A percentile compares a stretch with the other conserved stretches of the same genome.
phyloP scores from a whole-genome alignment of 2,797 vertebrate genomes.

The Pantherophis alleghaniensis region DNA sequence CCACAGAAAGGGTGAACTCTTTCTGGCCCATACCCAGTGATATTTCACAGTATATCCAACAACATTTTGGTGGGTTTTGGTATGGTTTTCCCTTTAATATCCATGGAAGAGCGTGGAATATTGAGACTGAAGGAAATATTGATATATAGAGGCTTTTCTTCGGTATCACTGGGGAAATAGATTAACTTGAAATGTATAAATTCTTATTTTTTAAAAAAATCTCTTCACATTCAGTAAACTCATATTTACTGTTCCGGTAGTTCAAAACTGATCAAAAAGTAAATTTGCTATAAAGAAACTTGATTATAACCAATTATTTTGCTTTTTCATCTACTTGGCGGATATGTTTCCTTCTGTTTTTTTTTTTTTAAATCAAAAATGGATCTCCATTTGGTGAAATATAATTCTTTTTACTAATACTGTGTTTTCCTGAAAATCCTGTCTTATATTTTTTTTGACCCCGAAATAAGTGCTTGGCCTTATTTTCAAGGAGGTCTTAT shows the following conservation, averaged over 20 bases:
- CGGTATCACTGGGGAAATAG: no score
- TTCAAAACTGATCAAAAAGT: neutral
- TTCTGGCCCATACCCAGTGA: neutral
- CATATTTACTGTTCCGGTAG: neutral
- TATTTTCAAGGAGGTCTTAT: no score
- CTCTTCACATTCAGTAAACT: neutral
- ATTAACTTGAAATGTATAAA: neutral
- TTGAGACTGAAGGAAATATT: neutral
- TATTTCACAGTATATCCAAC: neutral
- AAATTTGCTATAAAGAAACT: neutral
- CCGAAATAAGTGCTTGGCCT: no score
- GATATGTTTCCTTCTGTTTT: no score
- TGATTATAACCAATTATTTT: neutral
- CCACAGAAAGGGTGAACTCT: neutral
- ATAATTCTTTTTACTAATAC: no score
- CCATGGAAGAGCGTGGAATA: neutral
- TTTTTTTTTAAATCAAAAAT: no score
- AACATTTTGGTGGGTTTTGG: neutral
- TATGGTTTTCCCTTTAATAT: neutral
- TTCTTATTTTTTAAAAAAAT: neutral
- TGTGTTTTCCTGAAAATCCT: no score
- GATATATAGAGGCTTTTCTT: neutral
- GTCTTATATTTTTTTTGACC: no score
- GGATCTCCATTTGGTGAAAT: no score
- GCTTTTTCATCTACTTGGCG: neutral